A percentile compares a stretch with the other conserved stretches of the same genome.
These are phyloP conservation scores for Calyptomena viridis DNA, from an alignment of 2,113 vertebrate genomes.

Conservation along the genomic window DNA sequence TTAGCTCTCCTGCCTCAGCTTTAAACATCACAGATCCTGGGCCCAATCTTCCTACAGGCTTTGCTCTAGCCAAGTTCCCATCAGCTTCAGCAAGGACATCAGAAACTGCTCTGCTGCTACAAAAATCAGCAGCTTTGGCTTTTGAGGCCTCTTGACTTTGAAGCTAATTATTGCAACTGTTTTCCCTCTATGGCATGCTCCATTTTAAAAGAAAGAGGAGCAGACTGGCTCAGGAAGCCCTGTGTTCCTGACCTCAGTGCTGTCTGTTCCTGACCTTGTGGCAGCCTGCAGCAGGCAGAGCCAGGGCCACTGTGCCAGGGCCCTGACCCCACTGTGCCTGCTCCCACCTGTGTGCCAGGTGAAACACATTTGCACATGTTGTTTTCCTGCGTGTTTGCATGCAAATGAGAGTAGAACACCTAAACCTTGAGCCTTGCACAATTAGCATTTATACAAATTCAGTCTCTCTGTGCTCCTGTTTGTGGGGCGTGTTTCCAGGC, in stretches of 20 bases:
- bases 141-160: not conserved
- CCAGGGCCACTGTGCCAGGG: accelerated
- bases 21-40: not conserved
- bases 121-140: not conserved
- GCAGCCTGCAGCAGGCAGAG: not conserved
- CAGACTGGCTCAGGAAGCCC: not conserved
- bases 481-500: not conserved
- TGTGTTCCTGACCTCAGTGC: accelerated
- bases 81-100: not conserved
- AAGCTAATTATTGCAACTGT: not conserved
- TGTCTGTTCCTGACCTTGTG: accelerated
- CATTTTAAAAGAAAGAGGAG: not conserved
- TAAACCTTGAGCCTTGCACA: not conserved
- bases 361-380: not conserved
- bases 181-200: not conserved
- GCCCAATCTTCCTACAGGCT: not conserved
- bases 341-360: not conserved
- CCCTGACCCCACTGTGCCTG: accelerated
- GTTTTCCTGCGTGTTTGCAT: not conserved
- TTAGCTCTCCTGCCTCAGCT: not conserved
- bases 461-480: not conserved
- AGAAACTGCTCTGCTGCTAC: not conserved
- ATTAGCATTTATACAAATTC: not conserved
- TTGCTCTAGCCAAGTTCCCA: not conserved
- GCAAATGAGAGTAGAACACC: not conserved